Conservation (phyloP, 1,140 invertebrate species). For the Paraescarpia echinospica region DNA sequence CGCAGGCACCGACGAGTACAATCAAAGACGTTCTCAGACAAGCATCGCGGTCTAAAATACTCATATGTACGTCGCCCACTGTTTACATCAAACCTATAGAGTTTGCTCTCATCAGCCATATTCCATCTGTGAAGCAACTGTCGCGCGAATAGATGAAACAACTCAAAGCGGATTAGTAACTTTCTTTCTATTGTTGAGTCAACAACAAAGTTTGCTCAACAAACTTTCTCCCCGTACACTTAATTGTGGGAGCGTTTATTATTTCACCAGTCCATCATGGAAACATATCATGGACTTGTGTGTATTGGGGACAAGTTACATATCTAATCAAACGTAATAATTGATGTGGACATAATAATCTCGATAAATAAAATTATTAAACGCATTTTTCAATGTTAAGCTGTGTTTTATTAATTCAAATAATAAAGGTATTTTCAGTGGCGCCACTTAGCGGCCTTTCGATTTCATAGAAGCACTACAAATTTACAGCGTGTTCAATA, state of each 20-base stretch:
- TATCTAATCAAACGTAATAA: not conserved
- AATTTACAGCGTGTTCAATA: not conserved
- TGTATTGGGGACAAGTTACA: not conserved
- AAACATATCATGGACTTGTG: not conserved
- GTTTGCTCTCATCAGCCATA: not conserved
- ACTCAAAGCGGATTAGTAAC: not conserved
- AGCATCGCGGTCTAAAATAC: not conserved
- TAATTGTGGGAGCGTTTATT: not conserved
- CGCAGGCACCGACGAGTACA: not conserved
- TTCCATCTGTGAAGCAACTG: not conserved
- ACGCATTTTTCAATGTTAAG: not conserved
- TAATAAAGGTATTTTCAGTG: not conserved
- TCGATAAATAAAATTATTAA: not conserved
- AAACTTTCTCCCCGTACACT: not conserved
- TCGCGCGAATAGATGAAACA: not conserved
- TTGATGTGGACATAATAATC: not conserved
- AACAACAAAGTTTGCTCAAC: constrained; percentile 5
- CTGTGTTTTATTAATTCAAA: not conserved
- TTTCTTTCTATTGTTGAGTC: constrained; percentile 1
- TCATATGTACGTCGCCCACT: not conserved
- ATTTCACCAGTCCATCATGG: not conserved
- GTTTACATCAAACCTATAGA: not conserved
- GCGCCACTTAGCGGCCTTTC: not conserved
- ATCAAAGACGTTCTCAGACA: not conserved
- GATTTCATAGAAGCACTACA: not conserved